Evolutionary conservation across 2,113 vertebrate species (phyloP), one percentile per base, ranked within the genome.

Genomic region (Oriolus oriolus): DNA sequence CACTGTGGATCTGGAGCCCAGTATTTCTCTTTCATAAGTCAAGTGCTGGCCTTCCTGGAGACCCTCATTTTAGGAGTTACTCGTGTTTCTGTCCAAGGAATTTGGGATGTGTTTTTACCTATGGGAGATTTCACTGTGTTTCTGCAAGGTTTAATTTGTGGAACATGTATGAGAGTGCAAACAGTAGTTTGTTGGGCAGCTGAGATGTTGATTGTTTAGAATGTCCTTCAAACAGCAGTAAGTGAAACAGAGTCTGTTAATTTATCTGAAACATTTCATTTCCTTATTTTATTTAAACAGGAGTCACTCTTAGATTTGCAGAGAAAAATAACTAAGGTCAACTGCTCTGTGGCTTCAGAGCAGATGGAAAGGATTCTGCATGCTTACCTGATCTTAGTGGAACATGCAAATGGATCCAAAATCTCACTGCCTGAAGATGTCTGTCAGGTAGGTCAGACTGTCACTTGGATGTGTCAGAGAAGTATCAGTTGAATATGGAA

Each of bases 281-380:
- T 68, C 76, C 30, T 24, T 63, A 71, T 95, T 78, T 71, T 69
- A 10, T 89, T 79, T 92, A 39, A 95, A 85, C 84, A 98, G 98
- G 97, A 97, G 27, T 97, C 97, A 10, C 89, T 98, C 16, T 30
- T 98, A 79, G 83, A 95, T 44, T 97, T 98, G 35, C 97, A 97
- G 69, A 91, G 37, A n/a, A 98, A 94, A 93, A 80, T 98, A 88
- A 97, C 87, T 14, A 50, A 96, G 66, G 37, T 24, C 16, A 97
- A 98, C 21, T 83, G 88, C 35, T 73, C 18, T 8, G 70, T 93
- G 57, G 97, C 96, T 61, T 97, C 98, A 35, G 98, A 99, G 82
- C 99, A 99, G 93, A 97, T 99, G 52, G 98, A 99, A 96, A 98
- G 98, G 88, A 90, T 99, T 89, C 96, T 99, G 84, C 98, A 98